phyloP scores from a whole-genome alignment of 2,888 invertebrate genomes.

The Caradrina kadenii region DNA sequence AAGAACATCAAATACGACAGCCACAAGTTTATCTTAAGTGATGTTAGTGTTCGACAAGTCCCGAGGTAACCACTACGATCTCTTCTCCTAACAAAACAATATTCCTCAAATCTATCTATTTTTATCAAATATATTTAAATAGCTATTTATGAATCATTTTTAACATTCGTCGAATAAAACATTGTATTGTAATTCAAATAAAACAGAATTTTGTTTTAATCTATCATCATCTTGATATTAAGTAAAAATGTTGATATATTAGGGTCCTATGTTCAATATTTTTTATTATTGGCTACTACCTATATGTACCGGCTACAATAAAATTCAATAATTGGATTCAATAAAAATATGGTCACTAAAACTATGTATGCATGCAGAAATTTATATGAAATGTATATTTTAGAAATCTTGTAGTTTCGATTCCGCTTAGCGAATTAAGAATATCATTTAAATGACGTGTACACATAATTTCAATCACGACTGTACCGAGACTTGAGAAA shows the following conservation, averaged over 20 bases:
- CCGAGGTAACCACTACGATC: slow-evolving; percentile 10
- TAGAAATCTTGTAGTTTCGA: neutral
- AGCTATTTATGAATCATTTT: slow-evolving; percentile 2
- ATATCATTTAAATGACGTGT: slow-evolving; percentile 9
- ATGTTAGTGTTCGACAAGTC: slow-evolving; percentile 45
- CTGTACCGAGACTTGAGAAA: slow-evolving; percentile 50
- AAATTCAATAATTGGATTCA: neutral
- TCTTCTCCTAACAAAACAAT: slow-evolving; percentile 27
- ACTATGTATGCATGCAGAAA: neutral
- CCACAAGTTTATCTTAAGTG: slow-evolving; percentile 45
- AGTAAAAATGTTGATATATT: slow-evolving; percentile 20
- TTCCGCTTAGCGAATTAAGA: neutral
- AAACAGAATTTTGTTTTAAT: neutral
- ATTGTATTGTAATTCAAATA: neutral
- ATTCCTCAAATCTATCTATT: slow-evolving; percentile 40
- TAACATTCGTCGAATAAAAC: neutral
- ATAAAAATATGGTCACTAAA: neutral
- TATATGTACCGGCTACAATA: slow-evolving; percentile 6
- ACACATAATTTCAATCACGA: neutral
- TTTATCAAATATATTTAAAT: neutral
- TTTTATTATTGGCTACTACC: slow-evolving; percentile 36
- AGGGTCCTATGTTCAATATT: neutral
- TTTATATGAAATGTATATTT: neutral
- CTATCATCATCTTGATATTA: slow-evolving; percentile 7
- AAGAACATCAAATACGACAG: slow-evolving; percentile 56